Evolutionary conservation across 2,797 vertebrate species (phyloP).

Genomic region (Sebastes itinus): DNA sequence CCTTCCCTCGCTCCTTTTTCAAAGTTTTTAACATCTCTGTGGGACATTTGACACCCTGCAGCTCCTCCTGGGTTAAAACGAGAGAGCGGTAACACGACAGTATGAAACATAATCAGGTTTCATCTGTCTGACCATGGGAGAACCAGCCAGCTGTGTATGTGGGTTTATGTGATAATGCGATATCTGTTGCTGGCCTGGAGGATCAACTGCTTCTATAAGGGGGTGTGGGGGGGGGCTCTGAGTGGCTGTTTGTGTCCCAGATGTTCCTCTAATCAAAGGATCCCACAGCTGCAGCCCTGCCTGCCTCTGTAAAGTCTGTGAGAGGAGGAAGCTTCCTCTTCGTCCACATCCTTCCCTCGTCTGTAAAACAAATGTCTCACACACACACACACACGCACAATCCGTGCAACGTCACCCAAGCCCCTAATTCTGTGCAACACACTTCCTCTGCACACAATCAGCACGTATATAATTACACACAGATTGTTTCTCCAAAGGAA

Average conservation of each 20-base stretch:
- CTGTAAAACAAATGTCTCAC: conserved; percentile 72
- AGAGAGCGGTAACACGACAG: neutral
- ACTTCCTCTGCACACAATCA: conserved; percentile 82
- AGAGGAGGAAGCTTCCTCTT: conserved; percentile 73
- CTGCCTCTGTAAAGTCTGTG: conserved; percentile 60
- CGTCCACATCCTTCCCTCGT: conserved; percentile 75
- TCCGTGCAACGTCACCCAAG: conserved; percentile 56
- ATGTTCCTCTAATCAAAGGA: conserved; percentile 81
- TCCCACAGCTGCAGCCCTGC: conserved; percentile 75
- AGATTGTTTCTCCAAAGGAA: conserved; percentile 81
- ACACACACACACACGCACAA: conserved; percentile 4
- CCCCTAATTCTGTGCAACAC: conserved; percentile 69
- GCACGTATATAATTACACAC: conserved; percentile 78
- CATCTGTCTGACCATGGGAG: neutral
- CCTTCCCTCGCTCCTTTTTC: conserved; percentile 61
- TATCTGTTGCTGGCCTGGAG: conserved; percentile 21
- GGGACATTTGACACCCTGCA: neutral
- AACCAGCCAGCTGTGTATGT: conserved; percentile 1
- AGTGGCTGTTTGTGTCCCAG: conserved; percentile 64
- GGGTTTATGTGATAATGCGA: conserved; percentile 32
- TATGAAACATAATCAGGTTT: conserved; percentile 29
- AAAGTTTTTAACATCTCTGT: neutral
- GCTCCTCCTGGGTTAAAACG: neutral
- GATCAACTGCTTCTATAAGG: conserved; percentile 17
- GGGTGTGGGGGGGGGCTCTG: neutral